Evolutionary conservation across 2,113 vertebrate species (phyloP).

Genomic region (Sinocyclocheilus grahami): DNA sequence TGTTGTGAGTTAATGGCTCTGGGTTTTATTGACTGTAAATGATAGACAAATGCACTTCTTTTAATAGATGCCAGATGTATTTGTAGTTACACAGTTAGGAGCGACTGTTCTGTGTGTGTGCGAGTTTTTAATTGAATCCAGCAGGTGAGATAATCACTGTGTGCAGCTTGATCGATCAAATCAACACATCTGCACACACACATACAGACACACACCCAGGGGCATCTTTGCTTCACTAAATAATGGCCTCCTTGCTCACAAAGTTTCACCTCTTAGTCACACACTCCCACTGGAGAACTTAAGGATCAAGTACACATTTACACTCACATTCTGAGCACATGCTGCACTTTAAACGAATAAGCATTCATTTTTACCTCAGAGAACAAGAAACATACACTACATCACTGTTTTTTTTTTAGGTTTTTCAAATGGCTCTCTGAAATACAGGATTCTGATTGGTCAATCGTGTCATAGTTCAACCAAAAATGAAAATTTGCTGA

Average conservation of each 20-base stretch:
- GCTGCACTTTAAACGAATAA: neutral
- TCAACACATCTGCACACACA: conserved; percentile 55
- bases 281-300: conserved; percentile 38
- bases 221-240: conserved; percentile 62
- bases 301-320: neutral
- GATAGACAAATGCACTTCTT: conserved; percentile 23
- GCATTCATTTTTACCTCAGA: conserved; percentile 19
- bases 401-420: neutral
- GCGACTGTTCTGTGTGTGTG: neutral
- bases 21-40: conserved; percentile 35
- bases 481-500: too few species aligned
- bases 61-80: conserved; percentile 30
- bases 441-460: neutral
- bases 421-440: neutral
- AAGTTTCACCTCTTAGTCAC: conserved; percentile 73
- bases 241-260: conserved; percentile 58
- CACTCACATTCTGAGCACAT: neutral
- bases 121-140: conserved; percentile 45
- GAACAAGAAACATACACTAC: neutral
- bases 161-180: conserved; percentile 49
- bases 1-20: conserved; percentile 33
- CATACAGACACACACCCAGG: conserved; percentile 55
- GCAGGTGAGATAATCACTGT: conserved; percentile 46
- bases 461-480: neutral
- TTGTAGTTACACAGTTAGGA: neutral